These are phyloP conservation scores for Sciurus vulgaris DNA, from an alignment of 2,797 vertebrate species.

Conservation along the genomic window DNA sequence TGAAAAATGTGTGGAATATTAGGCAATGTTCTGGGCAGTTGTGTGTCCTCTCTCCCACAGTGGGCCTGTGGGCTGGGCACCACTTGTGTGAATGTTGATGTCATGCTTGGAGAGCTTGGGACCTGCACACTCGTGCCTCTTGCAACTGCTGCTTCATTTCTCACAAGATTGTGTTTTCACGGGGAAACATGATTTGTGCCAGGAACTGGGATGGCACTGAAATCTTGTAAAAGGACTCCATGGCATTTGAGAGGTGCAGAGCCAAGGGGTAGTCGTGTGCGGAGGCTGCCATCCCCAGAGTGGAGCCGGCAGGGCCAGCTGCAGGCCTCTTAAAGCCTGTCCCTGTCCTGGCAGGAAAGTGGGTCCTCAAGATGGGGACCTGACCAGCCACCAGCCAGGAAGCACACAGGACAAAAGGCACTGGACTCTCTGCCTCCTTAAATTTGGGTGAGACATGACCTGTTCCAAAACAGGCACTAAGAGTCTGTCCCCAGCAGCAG, in stretches of 20 bases:
- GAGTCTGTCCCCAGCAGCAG: neutral
- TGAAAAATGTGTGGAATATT: neutral
- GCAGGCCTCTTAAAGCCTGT: neutral
- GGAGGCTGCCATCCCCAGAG: neutral
- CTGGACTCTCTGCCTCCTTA: neutral
- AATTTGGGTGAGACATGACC: neutral
- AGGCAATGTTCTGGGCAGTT: neutral
- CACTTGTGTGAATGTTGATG: constrained; percentile 13
- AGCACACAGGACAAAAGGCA: neutral
- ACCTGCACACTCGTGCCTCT: neutral
- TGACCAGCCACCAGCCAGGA: neutral
- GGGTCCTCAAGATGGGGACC: neutral
- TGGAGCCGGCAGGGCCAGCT: neutral
- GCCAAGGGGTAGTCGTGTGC: neutral
- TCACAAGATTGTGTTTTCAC: constrained; percentile 13
- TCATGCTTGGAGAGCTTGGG: neutral
- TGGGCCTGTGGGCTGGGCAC: neutral
- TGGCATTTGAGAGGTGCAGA: neutral
- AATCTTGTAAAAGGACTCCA: neutral
- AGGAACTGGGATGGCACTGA: neutral
- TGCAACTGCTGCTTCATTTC: neutral
- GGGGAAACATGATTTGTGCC: constrained; percentile 26
- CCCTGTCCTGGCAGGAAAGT: neutral
- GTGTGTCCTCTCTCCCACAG: neutral
- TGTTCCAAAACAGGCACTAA: neutral